Base-by-base conservation (phyloP, 2,113 vertebrate species). In the Triplophysa siluroides region DNA sequence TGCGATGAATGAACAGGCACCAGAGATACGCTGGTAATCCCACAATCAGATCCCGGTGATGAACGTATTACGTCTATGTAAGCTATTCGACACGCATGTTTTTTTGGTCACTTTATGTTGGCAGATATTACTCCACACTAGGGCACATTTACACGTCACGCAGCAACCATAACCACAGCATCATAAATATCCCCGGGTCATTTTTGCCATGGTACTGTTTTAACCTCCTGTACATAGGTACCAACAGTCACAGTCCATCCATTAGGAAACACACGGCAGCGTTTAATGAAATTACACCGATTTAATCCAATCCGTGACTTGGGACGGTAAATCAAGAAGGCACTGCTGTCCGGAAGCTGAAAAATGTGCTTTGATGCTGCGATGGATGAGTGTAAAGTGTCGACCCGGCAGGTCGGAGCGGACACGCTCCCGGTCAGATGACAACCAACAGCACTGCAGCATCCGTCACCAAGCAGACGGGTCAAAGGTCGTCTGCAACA, bases 401-500 rank as follows among this genome's bases (percentile, higher is more conserved):
- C 24, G 50, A 71, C 38, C 24, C 66, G 71, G 71, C 80, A 82
- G 76, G 74, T 62, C 65, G 2, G 58, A 76, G 79, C 60, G 69
- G 66, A 79, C 80, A 67, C 77, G 12, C 56, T 62, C 52, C 80
- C 52, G 67, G 77, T 38, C 58, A 64, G 33, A 65, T 76, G 83
- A 85, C 80, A 85, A 77, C 65, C 72, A n/a, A 62, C 61, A 5
- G 52, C 83, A 76, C 71, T 47, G 72, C 72, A 72, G 65, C 83
- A 85, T 85, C 83, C 80, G 80, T 85, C 83, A 85, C 62, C 23
- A 18, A 58, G 72, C 77, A 71, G 68, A 79, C 52, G 76, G 83
- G 83, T 75, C 83, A 82, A 14, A 78, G 61, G 83, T 79, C 24
- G 18, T 6, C 45, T 60, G 24, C 63, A 75, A 62, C 54, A 26